A percentile compares a stretch with the other conserved stretches of the same genome.
phyloP scores from a whole-genome alignment of 1,140 invertebrate species.

The Eumeta japonica region DNA sequence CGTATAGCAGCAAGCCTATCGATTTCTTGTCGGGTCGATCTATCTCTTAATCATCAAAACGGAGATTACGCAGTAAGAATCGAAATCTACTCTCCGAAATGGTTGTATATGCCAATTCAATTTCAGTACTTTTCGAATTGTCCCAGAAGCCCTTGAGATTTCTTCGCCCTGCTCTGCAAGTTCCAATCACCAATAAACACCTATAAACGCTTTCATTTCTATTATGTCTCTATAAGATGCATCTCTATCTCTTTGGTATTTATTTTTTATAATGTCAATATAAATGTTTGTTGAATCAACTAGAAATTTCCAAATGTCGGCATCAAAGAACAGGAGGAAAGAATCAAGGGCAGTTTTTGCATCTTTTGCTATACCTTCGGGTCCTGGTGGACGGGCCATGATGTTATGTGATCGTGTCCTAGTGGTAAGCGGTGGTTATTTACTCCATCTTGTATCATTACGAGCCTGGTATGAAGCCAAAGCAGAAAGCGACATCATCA shows the following conservation, averaged over 20 bases:
- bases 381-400: background rate
- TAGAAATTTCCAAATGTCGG: constrained; percentile 1
- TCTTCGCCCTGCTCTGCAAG: constrained; percentile 1
- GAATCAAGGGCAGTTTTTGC: constrained; percentile 2
- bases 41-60: too few species aligned
- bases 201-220: constrained; percentile 6
- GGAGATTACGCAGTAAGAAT: too few species aligned
- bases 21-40: too few species aligned
- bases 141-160: constrained; percentile 6
- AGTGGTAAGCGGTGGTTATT: constrained; percentile 1
- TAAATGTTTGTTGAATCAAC: constrained; percentile 3
- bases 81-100: too few species aligned
- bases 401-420: constrained; percentile 4
- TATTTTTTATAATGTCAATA: constrained; percentile 3
- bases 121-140: constrained; percentile 1
- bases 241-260: constrained; percentile 5
- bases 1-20: constrained; percentile 5
- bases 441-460: constrained; percentile 5
- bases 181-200: background rate
- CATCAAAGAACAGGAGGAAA: background rate
- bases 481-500: background rate
- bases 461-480: constrained; percentile 2
- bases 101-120: too few species aligned
- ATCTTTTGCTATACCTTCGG: constrained; percentile 1
- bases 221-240: too few species aligned